Percentiles rank a stretch among this genome's conserved stretches.
Evolutionary conservation across 1,140 invertebrate species (phyloP).

Genomic region (Lasioglossum baleicum): DNA sequence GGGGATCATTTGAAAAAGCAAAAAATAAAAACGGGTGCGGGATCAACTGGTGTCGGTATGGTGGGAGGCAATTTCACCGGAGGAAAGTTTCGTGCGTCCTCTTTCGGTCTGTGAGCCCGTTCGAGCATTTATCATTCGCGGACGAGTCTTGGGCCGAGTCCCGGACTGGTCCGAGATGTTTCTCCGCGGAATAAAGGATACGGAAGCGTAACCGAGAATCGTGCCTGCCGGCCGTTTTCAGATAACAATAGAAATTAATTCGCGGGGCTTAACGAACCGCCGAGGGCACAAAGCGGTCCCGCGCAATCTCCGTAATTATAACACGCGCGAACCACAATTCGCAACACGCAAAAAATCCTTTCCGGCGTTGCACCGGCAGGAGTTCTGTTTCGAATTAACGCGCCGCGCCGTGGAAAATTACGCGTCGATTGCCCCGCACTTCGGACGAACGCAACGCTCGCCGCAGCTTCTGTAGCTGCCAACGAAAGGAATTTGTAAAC

Average conservation of each 20-base stretch:
- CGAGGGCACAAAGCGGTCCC: conserved; percentile 32
- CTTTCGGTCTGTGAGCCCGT: not conserved
- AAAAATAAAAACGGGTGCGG: not conserved
- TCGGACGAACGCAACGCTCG: no score
- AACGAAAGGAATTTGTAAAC: no score
- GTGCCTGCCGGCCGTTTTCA: conserved; percentile 37
- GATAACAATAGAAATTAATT: conserved; percentile 59
- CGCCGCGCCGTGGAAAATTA: no score
- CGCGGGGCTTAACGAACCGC: conserved; percentile 55
- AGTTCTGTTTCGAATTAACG: no score
- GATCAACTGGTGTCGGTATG: not conserved
- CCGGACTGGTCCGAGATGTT: no score
- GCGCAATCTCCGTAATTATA: conserved; percentile 46
- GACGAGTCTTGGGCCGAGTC: not conserved
- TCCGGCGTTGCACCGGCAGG: no score
- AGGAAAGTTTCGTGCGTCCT: not conserved
- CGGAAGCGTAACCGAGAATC: conserved; percentile 35
- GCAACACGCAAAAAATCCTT: not conserved
- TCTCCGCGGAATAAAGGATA: conserved; percentile 8
- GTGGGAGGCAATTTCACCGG: not conserved
- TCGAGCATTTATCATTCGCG: not conserved
- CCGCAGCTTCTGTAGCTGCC: no score
- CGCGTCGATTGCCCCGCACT: no score
- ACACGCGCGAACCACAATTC: not conserved
- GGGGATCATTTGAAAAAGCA: not conserved